Conservation (phyloP, 2,888 invertebrate genomes). For the Epinotia brunnichana region DNA sequence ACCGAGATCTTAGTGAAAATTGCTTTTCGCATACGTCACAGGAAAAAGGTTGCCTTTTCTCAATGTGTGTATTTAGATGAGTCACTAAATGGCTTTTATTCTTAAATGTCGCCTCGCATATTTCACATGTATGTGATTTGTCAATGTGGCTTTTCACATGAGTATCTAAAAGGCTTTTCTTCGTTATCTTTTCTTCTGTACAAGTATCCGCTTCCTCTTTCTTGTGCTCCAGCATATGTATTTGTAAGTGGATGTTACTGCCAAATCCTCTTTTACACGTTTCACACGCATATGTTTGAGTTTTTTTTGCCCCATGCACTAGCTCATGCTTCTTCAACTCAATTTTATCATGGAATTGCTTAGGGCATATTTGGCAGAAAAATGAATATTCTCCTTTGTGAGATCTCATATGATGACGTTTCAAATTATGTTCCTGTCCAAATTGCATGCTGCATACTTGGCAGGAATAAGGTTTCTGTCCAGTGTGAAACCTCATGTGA, state of each 20-base stretch:
- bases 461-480: neutral
- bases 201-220: too few relatives aligned
- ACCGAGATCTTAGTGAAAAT: conserved; percentile 6
- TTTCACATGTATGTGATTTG: too few relatives aligned
- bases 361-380: neutral
- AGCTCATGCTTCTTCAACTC: conserved; percentile 9
- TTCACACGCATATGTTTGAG: neutral
- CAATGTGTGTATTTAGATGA: neutral
- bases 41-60: neutral
- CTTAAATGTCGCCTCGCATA: too few relatives aligned
- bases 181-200: too few relatives aligned
- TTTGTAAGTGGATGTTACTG: neutral
- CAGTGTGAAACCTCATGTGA: neutral
- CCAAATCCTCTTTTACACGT: neutral
- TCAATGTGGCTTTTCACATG: too few relatives aligned
- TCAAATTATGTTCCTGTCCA: too few relatives aligned
- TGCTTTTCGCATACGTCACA: conserved; percentile 5
- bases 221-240: neutral
- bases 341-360: conserved; percentile 1
- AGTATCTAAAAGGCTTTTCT: too few relatives aligned
- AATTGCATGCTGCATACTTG: neutral
- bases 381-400: neutral
- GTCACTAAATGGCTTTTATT: too few relatives aligned
- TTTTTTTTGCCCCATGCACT: neutral
- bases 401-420: neutral